phyloP scores from a whole-genome alignment of 2,888 invertebrate genomes.

The Acanthosepion esculentum region DNA sequence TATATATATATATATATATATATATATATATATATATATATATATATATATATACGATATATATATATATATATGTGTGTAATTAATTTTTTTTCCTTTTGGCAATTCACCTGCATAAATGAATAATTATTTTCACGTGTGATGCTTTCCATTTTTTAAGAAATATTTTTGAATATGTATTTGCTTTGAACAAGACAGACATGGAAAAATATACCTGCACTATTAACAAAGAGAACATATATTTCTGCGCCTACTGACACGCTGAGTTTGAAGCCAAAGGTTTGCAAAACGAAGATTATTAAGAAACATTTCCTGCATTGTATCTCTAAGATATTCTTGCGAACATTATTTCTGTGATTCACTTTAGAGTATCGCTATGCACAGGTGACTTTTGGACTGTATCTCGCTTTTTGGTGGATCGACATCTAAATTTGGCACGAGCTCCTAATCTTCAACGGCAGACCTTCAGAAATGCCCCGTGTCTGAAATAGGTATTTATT shows the following conservation, averaged over 20 bases:
- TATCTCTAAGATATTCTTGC: too few species aligned
- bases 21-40: slow-evolving; percentile 33
- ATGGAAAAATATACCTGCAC: background rate
- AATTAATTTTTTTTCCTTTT: background rate
- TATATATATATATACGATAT: background rate
- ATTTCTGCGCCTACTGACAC: too few species aligned
- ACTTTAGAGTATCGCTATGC: too few species aligned
- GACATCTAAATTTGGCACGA: too few species aligned
- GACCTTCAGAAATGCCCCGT: too few species aligned
- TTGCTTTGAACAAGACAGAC: background rate
- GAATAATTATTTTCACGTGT: slow-evolving; percentile 4
- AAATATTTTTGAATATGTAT: background rate
- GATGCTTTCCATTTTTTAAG: background rate
- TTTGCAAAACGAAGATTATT: background rate
- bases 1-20: background rate
- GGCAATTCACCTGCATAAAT: background rate
- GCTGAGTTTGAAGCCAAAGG: background rate
- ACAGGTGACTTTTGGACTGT: too few species aligned
- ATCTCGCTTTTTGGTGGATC: too few species aligned
- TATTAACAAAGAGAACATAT: background rate
- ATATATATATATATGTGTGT: background rate
- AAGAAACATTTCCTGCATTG: background rate
- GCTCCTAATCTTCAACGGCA: too few species aligned
- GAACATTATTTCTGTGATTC: too few species aligned
- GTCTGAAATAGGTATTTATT: too few species aligned